phyloP scores from a whole-genome alignment of 2,113 vertebrate genomes.

The Anoplopoma fimbria region DNA sequence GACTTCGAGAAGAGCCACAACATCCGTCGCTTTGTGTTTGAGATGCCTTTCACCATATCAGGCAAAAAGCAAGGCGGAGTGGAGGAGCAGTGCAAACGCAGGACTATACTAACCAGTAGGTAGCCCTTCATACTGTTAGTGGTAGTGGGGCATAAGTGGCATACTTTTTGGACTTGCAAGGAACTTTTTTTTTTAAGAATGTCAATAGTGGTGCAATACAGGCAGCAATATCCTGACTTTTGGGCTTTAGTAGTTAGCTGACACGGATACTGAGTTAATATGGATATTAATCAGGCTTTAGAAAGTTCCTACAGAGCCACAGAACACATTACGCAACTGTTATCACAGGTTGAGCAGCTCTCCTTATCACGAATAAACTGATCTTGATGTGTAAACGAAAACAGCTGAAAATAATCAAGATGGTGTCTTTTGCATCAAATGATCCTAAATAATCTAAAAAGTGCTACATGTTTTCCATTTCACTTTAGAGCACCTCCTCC shows the following conservation, averaged over 20 bases:
- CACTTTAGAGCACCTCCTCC: not conserved
- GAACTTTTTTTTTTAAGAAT: not conserved
- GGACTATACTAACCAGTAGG: constrained; percentile 94
- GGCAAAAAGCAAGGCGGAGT: constrained; percentile 96
- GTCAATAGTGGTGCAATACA: not conserved
- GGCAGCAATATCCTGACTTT: not conserved
- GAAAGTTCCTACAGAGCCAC: not conserved
- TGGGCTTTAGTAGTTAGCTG: not conserved
- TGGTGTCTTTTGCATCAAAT: not conserved
- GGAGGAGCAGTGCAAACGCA: constrained; percentile 96
- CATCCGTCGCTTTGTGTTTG: constrained; percentile 96
- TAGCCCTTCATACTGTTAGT: constrained; percentile 3
- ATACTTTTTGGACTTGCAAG: not conserved
- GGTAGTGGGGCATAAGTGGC: not conserved
- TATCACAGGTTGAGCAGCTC: not conserved
- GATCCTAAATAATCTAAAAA: not conserved
- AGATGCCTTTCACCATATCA: constrained; percentile 97
- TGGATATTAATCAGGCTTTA: not conserved
- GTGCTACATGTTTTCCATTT: not conserved
- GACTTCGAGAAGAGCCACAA: constrained; percentile 98
- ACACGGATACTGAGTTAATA: not conserved
- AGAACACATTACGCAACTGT: not conserved
- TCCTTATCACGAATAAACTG: not conserved
- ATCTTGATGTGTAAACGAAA: not conserved
- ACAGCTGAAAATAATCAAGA: not conserved